phyloP scores from a whole-genome alignment of 1,140 invertebrate species.

The Platorchestia sp. region DNA sequence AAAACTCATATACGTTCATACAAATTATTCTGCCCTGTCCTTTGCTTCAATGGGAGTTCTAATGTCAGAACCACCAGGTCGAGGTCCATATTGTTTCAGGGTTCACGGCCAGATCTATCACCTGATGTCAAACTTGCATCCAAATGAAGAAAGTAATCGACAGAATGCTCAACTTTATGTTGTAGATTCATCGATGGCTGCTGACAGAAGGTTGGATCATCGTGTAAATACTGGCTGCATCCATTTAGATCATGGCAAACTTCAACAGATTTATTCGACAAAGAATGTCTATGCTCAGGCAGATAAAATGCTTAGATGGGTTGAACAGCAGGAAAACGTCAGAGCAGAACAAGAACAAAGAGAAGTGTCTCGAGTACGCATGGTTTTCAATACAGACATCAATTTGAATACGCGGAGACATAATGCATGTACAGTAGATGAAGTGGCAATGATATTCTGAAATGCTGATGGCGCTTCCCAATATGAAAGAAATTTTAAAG shows the following conservation, averaged over 20 bases:
- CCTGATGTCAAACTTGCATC: neutral
- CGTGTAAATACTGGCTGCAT: neutral
- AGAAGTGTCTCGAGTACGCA: neutral
- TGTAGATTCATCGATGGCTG: neutral
- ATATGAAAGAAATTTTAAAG: neutral
- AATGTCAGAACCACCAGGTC: neutral
- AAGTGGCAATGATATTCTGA: neutral
- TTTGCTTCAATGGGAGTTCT: constrained; percentile 12
- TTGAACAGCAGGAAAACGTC: neutral
- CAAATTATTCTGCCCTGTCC: neutral
- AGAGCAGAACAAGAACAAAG: neutral
- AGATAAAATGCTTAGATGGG: neutral
- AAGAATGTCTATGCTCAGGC: constrained; percentile 12
- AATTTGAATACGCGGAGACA: neutral
- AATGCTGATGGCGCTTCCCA: neutral
- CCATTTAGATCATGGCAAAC: neutral
- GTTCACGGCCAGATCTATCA: neutral
- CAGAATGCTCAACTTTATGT: constrained; percentile 7
- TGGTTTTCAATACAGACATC: neutral
- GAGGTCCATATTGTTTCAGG: constrained; percentile 25
- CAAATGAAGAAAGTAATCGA: neutral
- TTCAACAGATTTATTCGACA: constrained; percentile 1
- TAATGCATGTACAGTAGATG: neutral
- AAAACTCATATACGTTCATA: neutral
- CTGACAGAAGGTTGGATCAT: neutral